Evolutionary conservation across 2,888 invertebrate genomes (phyloP).

Genomic region (Amorpha juglandis): DNA sequence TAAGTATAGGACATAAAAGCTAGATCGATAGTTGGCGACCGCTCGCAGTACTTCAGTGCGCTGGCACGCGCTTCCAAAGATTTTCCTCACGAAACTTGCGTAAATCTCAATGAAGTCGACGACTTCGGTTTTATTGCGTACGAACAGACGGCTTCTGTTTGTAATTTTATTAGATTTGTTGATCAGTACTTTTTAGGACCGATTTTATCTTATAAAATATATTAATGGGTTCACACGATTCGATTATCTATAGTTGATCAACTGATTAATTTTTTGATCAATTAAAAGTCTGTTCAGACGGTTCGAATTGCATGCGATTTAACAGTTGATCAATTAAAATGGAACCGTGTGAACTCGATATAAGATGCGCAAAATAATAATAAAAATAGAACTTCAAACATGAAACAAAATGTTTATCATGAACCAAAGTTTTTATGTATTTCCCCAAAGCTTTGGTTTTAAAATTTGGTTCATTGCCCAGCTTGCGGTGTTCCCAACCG

Average conservation of each 20-base stretch:
- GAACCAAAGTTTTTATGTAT: background rate
- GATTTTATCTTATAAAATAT: no score
- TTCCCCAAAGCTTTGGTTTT: background rate
- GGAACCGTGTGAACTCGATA: no score
- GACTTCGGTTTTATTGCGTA: background rate
- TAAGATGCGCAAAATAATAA: no score
- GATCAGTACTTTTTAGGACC: no score
- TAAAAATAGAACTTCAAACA: no score
- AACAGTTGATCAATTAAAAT: no score
- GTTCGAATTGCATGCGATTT: no score
- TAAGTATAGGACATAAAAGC: background rate
- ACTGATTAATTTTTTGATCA: no score
- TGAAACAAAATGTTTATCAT: background rate
- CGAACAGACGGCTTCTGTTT: background rate
- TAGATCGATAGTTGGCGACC: background rate
- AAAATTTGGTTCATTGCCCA: background rate
- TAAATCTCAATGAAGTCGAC: conserved; percentile 2
- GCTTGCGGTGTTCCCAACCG: background rate
- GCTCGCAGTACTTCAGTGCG: background rate
- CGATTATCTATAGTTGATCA: no score
- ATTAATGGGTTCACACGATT: no score
- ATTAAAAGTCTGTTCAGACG: no score
- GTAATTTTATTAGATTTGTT: background rate
- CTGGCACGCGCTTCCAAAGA: background rate
- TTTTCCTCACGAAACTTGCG: background rate